Percentiles rank a stretch among this genome's conserved stretches.
These are phyloP conservation scores for Antheraea mylitta DNA, from an alignment of 1,140 invertebrate species.

Conservation along the genomic window DNA sequence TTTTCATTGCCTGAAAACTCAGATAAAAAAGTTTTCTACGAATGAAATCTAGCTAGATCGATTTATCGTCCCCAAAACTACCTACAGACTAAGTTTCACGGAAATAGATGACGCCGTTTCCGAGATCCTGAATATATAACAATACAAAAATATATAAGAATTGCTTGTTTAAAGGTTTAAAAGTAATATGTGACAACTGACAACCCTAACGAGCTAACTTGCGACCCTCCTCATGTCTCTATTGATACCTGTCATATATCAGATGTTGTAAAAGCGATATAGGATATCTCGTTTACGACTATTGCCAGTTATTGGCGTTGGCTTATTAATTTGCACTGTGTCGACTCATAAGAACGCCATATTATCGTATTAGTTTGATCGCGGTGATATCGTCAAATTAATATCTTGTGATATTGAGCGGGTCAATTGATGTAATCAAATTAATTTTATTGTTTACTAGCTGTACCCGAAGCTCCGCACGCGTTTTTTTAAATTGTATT, in stretches of 20 bases:
- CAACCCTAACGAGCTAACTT: slow-evolving; percentile 12
- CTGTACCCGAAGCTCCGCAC: too few relatives aligned
- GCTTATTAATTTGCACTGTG: slow-evolving; percentile 13
- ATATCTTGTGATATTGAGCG: not conserved
- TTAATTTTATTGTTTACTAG: slow-evolving; percentile 3
- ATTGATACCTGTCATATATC: slow-evolving; percentile 43
- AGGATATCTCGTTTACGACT: slow-evolving; percentile 14
- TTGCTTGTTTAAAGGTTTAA: too few relatives aligned
- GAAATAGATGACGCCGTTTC: too few relatives aligned
- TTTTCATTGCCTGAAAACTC: too few relatives aligned
- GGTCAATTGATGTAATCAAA: not conserved
- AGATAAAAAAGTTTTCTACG: too few relatives aligned
- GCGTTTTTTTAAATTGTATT: too few relatives aligned
- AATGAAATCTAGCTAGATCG: too few relatives aligned
- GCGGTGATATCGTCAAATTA: slow-evolving; percentile 4
- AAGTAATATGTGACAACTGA: not conserved
- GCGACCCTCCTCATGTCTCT: slow-evolving; percentile 47
- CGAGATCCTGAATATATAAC: too few relatives aligned
- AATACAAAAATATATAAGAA: too few relatives aligned
- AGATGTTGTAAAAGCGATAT: slow-evolving; percentile 27
- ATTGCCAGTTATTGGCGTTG: slow-evolving; percentile 14
- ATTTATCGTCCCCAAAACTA: too few relatives aligned
- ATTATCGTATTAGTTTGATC: not conserved
- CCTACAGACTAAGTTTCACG: too few relatives aligned
- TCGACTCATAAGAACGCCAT: not conserved